phyloP scores from a whole-genome alignment of 2,113 vertebrate genomes.

The Myotis brandtii region DNA sequence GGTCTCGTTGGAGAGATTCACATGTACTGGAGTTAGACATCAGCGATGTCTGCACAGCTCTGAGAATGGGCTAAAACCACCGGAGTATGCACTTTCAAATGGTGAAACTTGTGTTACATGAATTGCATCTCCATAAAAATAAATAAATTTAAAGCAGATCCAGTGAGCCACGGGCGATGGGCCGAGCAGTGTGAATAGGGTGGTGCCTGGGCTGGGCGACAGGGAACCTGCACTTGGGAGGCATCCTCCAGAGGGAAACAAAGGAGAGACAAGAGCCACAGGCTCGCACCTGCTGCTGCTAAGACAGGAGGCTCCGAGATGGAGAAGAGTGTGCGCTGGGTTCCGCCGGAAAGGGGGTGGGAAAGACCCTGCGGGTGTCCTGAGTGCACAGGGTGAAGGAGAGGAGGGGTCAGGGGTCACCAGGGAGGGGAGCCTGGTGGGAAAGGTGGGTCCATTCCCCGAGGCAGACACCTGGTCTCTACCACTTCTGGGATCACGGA shows the following conservation, averaged over 20 bases:
- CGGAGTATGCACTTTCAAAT: background rate
- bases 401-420: background rate
- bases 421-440: background rate
- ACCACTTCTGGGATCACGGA: background rate
- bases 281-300: too few relatives aligned
- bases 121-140: background rate
- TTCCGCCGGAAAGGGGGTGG: background rate
- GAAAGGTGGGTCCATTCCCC: background rate
- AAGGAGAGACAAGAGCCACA: fast-evolving
- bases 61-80: background rate
- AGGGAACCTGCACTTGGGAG: background rate
- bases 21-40: background rate
- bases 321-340: background rate
- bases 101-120: background rate
- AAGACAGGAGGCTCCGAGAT: background rate
- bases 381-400: background rate
- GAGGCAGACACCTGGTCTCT: background rate
- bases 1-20: background rate
- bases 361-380: background rate
- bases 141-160: background rate
- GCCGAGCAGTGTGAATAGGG: background rate
- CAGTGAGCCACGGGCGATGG: background rate
- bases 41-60: background rate
- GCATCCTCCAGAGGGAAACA: background rate
- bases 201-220: background rate